phyloP scores from a whole-genome alignment of 1,140 invertebrate species.

The Carposina sasakii region DNA sequence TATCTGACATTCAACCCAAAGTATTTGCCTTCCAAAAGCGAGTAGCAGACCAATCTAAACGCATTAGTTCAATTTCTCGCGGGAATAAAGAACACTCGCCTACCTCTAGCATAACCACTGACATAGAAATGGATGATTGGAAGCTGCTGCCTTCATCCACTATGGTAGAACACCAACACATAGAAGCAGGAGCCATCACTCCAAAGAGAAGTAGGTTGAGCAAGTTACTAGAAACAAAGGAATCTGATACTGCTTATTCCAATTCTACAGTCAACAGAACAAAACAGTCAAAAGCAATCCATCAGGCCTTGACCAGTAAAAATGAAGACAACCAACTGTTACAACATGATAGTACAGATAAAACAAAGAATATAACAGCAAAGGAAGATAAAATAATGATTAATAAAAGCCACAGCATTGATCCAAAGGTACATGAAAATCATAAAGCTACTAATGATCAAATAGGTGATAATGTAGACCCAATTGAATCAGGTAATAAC shows the following conservation, averaged over 20 bases:
- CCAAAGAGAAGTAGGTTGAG: constrained; percentile 40
- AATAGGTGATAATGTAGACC: too few relatives aligned
- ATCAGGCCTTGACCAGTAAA: not conserved
- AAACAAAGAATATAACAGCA: too few relatives aligned
- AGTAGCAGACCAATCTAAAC: constrained; percentile 17
- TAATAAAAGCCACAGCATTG: too few relatives aligned
- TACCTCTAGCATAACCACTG: constrained; percentile 40
- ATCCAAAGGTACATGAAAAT: too few relatives aligned
- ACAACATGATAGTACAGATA: too few relatives aligned
- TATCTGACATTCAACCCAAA: constrained; percentile 50
- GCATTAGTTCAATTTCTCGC: constrained; percentile 20
- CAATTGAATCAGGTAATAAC: too few relatives aligned
- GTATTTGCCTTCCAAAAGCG: constrained; percentile 44
- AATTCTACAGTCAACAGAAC: constrained; percentile 19
- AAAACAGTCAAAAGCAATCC: constrained; percentile 17
- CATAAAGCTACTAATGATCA: too few relatives aligned
- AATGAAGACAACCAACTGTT: not conserved
- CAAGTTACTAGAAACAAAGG: constrained; percentile 29
- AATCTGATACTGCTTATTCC: constrained; percentile 17
- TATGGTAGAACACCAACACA: constrained; percentile 50
- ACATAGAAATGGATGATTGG: constrained; percentile 59
- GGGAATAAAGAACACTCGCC: constrained; percentile 27
- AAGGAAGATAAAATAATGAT: too few relatives aligned
- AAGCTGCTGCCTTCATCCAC: constrained; percentile 53
- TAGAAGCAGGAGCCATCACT: constrained; percentile 30